Base-by-base conservation (phyloP, 2,888 invertebrate species). In the Drosophila testacea region DNA sequence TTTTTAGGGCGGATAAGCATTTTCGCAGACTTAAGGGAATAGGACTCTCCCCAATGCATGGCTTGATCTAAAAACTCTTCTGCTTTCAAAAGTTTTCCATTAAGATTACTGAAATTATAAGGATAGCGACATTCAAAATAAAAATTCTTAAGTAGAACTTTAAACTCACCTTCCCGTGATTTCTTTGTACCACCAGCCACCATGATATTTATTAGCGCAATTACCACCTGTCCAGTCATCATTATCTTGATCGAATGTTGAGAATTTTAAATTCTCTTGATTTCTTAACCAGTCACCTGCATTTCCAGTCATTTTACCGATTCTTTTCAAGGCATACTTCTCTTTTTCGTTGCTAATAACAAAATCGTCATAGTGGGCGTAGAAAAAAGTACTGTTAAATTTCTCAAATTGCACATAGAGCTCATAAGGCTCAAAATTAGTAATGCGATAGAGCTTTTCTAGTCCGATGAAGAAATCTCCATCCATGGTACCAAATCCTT, bases 401-500 rank as follows among this genome's bases (percentile, higher is more conserved):
- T 41, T 47, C 7, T 46, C 51, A n/a, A 65, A 27, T n/a, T 51
- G 36, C 9, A 65, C 42, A 32, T 57, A 47, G n/a, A 65, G 51
- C 16, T 65, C 47, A 22, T 59, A 39, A n/a, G 11, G 34, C 1
- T 16, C 32, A 16, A 34, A 51, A 6, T 46, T 42, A 10, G 65
- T 57, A 5, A 65, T 22, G 22, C 11, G 39, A 39, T 51, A 52
- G 4, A 65, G 51, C 6, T 47, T 52, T 10, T 65, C 59, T 30
- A 65, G 32, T 27, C 65, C 65, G 16, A 57, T 57, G 16, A 42
- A 65, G 32, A 47, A 65, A 22, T 65, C 59, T 2, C 44, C 46
- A 16, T 34, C 6, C 30, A 52, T 30, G 28, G 22, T 16, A n/a
- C 65, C 65, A 52, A 65, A 65, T n/a, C 65, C 65, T 1, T 39